Base-by-base conservation (phyloP, 2,888 invertebrate species). In the Griposia aprilina region DNA sequence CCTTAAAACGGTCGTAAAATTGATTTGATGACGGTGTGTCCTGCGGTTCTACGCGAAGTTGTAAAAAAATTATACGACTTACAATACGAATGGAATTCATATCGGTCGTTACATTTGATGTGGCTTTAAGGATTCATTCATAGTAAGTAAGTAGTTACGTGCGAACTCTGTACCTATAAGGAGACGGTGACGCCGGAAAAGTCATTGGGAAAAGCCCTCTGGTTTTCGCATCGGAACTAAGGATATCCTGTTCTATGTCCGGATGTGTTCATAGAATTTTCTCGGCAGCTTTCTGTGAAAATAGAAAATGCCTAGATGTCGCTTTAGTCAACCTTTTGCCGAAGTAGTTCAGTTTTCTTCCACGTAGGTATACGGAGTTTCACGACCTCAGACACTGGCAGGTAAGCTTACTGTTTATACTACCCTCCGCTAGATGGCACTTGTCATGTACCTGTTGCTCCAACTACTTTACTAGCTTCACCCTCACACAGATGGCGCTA, bases 11-110 rank as follows among this genome's bases (percentile, higher is more conserved):
- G 68, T 75, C 80, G 66, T 89, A 84, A 90, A 89, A 88, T 89
- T 87, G 80, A 88, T 89, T 87, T 88, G 81, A 84, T 81, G 84
- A 72, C 78, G 72, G 76, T 86, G 78, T 87, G 84, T 82, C 87
- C 78, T 81, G 82, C 82, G 80, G 88, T 82, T 88, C 77, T 86
- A 84, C 84, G 74, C 63, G 65, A 72, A 82, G 86, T 87, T 82
- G 75, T 88, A 89, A 88, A 85, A 78, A 72, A 85, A 86, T 87
- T 87, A 91, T 90, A 85, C 82, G 84, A 85, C 85, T 83, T 69
- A 87, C 87, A 90, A 87, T 87, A 80, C 85, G 80, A 89, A 87
- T 83, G 74, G 83, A 89, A 89, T 88, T 87, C 78, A 72, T 88
- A 86, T 77, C 80, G 80, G 81, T 83, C 80, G 79, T 84, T 88